Conservation (phyloP, 2,797 vertebrate species). For the Cynopterus sphinx region DNA sequence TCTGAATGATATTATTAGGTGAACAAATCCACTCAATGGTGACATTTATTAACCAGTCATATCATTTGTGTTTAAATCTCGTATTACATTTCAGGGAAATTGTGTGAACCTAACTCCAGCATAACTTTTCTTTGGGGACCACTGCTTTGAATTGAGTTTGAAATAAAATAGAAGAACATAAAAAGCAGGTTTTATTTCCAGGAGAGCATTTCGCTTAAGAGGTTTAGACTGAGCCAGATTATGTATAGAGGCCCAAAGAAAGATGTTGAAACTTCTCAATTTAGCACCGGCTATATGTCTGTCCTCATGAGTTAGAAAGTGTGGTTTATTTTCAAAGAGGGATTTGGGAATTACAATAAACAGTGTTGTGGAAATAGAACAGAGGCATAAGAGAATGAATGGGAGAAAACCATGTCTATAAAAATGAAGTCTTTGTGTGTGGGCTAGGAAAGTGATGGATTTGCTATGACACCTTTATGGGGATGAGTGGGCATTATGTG, state of each 20-base stretch:
- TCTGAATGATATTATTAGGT: constrained; percentile 72
- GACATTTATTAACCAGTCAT: constrained; percentile 80
- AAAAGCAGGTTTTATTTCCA: constrained; percentile 73
- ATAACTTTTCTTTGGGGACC: constrained; percentile 74
- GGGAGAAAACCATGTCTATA: not conserved
- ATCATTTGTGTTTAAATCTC: constrained; percentile 80
- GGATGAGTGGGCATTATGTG: not conserved
- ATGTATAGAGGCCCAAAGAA: constrained; percentile 58
- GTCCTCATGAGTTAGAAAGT: not conserved
- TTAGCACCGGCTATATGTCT: not conserved
- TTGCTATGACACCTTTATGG: not conserved
- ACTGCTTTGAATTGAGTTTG: constrained; percentile 65
- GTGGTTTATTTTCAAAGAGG: not conserved
- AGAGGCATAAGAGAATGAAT: not conserved
- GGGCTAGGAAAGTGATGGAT: not conserved
- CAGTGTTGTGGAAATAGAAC: not conserved
- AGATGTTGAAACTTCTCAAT: constrained; percentile 38
- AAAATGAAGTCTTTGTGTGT: not conserved
- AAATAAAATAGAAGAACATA: constrained; percentile 69
- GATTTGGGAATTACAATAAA: not conserved
- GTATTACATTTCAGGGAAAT: constrained; percentile 77
- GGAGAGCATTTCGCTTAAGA: constrained; percentile 73
- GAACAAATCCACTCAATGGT: constrained; percentile 71
- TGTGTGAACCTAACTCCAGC: constrained; percentile 76
- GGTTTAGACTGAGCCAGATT: constrained; percentile 65